Evolutionary conservation across 2,113 vertebrate species (phyloP).

Genomic region (Periophthalmodon schlosseri): DNA sequence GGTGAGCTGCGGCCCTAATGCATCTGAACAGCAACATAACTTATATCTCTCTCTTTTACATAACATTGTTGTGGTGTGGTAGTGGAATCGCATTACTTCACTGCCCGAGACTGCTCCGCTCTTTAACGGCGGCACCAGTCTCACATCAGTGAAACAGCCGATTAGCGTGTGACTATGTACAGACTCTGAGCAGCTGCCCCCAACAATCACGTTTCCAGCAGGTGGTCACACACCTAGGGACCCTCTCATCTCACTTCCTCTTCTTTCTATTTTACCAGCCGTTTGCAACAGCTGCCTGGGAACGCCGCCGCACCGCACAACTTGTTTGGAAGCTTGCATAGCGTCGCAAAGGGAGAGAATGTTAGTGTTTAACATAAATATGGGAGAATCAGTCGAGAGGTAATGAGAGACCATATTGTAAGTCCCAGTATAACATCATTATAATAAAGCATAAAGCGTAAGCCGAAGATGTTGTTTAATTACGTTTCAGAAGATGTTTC

Average conservation of each 20-base stretch:
- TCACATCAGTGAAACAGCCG: conserved; percentile 2
- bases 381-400: not conserved
- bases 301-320: conserved; percentile 43
- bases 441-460: not conserved
- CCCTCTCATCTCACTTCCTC: conserved; percentile 48
- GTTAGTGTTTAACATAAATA: conserved; percentile 25
- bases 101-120: not conserved
- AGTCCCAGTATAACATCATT: not conserved
- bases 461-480: no score
- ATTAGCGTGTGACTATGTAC: conserved; percentile 20
- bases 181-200: conserved; percentile 53
- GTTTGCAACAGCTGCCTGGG: conserved; percentile 57
- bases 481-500: no score
- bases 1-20: not conserved
- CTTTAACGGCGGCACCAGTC: conserved; percentile 1
- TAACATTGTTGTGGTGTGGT: not conserved
- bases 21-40: not conserved
- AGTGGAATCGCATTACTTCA: not conserved
- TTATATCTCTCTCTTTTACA: not conserved
- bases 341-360: conserved; percentile 18
- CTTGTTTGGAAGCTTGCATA: conserved; percentile 31
- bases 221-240: conserved; percentile 63
- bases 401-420: not conserved
- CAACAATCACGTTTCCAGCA: conserved; percentile 64
- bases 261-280: conserved; percentile 54